Conservation (phyloP, 2,113 vertebrate species). For the Thamnaconus septentrionalis region DNA sequence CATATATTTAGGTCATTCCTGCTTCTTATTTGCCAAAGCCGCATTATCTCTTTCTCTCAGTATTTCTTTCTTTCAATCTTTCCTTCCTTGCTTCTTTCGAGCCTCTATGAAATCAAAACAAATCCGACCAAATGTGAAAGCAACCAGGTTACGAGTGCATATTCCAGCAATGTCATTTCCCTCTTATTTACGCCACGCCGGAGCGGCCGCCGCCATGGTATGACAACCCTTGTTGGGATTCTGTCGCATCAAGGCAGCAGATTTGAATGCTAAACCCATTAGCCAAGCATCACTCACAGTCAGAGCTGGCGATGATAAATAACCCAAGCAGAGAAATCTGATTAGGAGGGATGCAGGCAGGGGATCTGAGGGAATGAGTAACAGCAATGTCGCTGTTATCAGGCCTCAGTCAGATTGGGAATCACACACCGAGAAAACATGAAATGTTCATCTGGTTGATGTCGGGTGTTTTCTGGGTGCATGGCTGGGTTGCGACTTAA, state of each 20-base stretch:
- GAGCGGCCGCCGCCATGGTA: slow-evolving; percentile 57
- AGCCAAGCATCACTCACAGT: slow-evolving; percentile 77
- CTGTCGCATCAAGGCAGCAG: slow-evolving; percentile 69
- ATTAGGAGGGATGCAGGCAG: slow-evolving; percentile 69
- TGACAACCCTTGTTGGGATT: slow-evolving; percentile 74
- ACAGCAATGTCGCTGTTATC: slow-evolving; percentile 68
- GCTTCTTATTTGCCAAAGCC: neutral
- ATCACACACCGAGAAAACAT: slow-evolving; percentile 70
- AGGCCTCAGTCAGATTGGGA: slow-evolving; percentile 70
- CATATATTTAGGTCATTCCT: neutral
- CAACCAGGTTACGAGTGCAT: slow-evolving; percentile 55
- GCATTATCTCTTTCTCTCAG: neutral
- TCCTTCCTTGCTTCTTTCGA: slow-evolving; percentile 40
- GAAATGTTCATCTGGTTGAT: slow-evolving; percentile 67
- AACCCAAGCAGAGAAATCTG: slow-evolving; percentile 75
- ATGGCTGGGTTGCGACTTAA: slow-evolving; percentile 12
- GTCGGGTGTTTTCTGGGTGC: slow-evolving; percentile 60
- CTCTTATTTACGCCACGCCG: slow-evolving; percentile 53
- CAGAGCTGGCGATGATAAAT: slow-evolving; percentile 74
- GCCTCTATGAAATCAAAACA: slow-evolving; percentile 66
- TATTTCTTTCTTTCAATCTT: neutral
- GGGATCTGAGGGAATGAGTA: slow-evolving; percentile 74
- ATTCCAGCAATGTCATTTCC: slow-evolving; percentile 63
- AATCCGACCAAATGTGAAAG: slow-evolving; percentile 54
- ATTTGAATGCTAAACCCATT: slow-evolving; percentile 80